Evolutionary conservation across 2,113 vertebrate species (phyloP).

Genomic region (Callospermophilus lateralis): DNA sequence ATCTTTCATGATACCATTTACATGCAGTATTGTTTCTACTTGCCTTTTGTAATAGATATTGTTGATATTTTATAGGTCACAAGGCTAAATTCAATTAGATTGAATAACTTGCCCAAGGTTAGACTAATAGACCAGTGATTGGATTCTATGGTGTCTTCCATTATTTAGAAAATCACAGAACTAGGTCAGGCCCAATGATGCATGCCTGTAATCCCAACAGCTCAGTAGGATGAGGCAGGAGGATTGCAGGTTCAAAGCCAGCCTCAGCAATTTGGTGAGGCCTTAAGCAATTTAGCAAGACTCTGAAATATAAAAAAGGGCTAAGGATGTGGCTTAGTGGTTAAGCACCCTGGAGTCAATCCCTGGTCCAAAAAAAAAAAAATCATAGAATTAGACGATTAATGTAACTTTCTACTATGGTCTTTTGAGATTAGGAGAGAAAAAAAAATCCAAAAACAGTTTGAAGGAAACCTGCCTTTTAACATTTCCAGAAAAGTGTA

Average conservation of each 20-base stretch:
- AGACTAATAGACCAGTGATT: neutral
- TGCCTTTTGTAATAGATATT: neutral
- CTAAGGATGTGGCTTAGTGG: too few relatives aligned
- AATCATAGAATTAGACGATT: neutral
- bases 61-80: neutral
- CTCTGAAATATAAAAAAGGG: too few relatives aligned
- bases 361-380: too few relatives aligned
- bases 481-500: constrained; percentile 16
- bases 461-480: neutral
- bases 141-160: neutral
- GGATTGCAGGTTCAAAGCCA: too few relatives aligned
- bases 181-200: too few relatives aligned
- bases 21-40: neutral
- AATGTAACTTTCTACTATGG: neutral
- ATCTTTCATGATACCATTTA: neutral
- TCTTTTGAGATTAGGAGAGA: neutral
- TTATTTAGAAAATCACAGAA: neutral
- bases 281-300: too few relatives aligned
- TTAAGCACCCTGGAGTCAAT: too few relatives aligned
- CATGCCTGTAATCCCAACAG: too few relatives aligned
- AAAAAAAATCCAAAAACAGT: neutral
- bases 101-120: neutral
- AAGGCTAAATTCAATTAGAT: neutral
- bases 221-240: too few relatives aligned
- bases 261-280: too few relatives aligned